Percentiles rank a stretch among this genome's conserved stretches.
phyloP scores from a whole-genome alignment of 2,888 invertebrate species.

The Zele albiditarsus region DNA sequence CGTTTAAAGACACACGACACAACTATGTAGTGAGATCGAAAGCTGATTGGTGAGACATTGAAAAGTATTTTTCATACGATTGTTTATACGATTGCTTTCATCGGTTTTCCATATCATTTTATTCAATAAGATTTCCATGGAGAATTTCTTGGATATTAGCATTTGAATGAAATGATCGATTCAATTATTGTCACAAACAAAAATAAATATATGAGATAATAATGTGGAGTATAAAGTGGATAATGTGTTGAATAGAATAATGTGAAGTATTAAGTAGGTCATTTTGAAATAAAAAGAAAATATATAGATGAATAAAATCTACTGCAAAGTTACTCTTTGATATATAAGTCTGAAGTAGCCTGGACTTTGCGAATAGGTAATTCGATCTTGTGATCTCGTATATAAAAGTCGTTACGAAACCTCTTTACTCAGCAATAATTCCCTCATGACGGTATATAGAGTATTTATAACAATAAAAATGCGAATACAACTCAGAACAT shows the following conservation, averaged over 20 bases:
- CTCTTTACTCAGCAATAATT: neutral
- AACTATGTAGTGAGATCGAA: neutral
- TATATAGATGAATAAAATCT: neutral
- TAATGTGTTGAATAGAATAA: neutral
- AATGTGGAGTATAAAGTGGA: too few species aligned
- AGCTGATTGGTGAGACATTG: neutral
- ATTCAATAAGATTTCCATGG: too few species aligned
- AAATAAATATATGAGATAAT: too few species aligned
- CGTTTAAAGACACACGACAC: neutral
- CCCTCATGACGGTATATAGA: neutral
- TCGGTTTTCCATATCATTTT: too few species aligned
- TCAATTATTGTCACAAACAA: too few species aligned
- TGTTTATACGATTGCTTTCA: neutral
- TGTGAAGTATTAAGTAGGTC: neutral
- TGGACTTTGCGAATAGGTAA: constrained; percentile 1
- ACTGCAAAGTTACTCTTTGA: neutral
- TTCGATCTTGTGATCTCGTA: neutral
- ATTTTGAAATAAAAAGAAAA: neutral
- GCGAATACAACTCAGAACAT: neutral
- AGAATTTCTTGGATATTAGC: too few species aligned
- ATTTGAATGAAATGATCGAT: too few species aligned
- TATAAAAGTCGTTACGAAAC: neutral
- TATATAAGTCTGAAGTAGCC: neutral
- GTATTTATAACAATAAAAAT: neutral
- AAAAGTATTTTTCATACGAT: neutral